Evolutionary conservation across 1,140 invertebrate species (phyloP), one percentile per base, ranked within the genome.

Genomic region (Panagrolaimus sp.): DNA sequence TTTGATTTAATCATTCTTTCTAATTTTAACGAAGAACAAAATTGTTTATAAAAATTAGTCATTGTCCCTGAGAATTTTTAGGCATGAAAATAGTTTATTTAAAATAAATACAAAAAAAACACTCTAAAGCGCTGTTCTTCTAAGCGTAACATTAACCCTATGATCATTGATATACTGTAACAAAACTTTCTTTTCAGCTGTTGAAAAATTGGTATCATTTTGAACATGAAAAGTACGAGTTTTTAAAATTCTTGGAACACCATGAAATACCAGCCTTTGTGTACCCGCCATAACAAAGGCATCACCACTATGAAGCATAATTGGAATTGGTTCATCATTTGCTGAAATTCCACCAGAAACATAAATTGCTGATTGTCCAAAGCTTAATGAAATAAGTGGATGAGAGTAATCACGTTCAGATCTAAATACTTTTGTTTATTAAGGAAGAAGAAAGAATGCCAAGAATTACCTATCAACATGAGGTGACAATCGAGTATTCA

Each of bases 351-450:
- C 79, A 17, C 80, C 80, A 32, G 76, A 73, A 3, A 82, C 68
- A 68, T 80, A 82, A 17, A 82, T 66, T 15, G 81, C 80, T 32
- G 81, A 69, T 68, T 83, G 81, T 0, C 80, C 80, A 17, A 82
- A 65, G 45, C 74, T 77, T 17, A 82, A 28, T 1, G 80, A 83
- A 12, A 82, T 65, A 1, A 82, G 68, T 8, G 80, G 80, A n/a
- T 58, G 24, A 0, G 55, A 46, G 6, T 78, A 62, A 26, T 72
- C 71, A 0, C 76, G 58, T 73, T 82, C 80, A 9, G 79, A 81
- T 47, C 80, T 81, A 65, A 75, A 72, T 12, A 32, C 28, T 7
- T 21, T 1, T n/a, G 1, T 58, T 32, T 26, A 26, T 44, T 68
- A 46, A 24, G 12, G 44, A 43, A 4, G 15, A 62, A 67, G 4